Base-by-base conservation (phyloP, 2,797 vertebrate genomes). In the Sardinella longiceps region DNA sequence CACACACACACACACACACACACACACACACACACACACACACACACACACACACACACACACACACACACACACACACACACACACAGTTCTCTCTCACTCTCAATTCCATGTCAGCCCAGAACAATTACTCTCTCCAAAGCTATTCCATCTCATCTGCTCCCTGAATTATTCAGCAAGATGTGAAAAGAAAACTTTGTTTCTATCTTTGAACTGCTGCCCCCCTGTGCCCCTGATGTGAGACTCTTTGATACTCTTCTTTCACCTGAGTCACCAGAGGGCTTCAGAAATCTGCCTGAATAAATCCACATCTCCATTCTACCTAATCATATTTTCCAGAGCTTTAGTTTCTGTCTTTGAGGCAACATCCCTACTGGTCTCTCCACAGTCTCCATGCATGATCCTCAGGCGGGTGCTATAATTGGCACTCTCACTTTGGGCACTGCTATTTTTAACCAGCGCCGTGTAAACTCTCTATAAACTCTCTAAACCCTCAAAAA, bases 101-200 rank as follows among this genome's bases (percentile, higher is more conserved):
- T 53, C 20, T 23, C 11, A 50, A 53, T 60, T 60, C 2, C 23
- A 60, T 60, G 56, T 60, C n/a, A 58, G n/a, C 56, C 11, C n/a
- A 60, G 56, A n/a, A 60, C 56, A n/a, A 60, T 60, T 25, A 25
- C 56, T 60, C 10, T 25, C 56, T 60, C 56, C 56, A 60, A 10
- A 9, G 7, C 23, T 60, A 25, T 60, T 60, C n/a, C 9, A 60
- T 25, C 56, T 60, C 23, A 25, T 7, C 23, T 60, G 56, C 5
- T 25, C 23, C 25, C n/a, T 86, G 39, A 86, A 81, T 86, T 74
- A 84, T 77, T 86, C 25, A 86, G 30, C 28, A 20, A 84, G n/a
- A 81, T 28, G 63, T 84, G 80, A 83, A 37, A 28, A 28, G 48
- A 66, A 20, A 83, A 74, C 33, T 83, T 45, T 81, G 33, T n/a